A percentile compares a stretch with the other conserved stretches of the same genome.
phyloP scores from a whole-genome alignment of 2,113 vertebrate genomes.

The Rhombomys opimus region DNA sequence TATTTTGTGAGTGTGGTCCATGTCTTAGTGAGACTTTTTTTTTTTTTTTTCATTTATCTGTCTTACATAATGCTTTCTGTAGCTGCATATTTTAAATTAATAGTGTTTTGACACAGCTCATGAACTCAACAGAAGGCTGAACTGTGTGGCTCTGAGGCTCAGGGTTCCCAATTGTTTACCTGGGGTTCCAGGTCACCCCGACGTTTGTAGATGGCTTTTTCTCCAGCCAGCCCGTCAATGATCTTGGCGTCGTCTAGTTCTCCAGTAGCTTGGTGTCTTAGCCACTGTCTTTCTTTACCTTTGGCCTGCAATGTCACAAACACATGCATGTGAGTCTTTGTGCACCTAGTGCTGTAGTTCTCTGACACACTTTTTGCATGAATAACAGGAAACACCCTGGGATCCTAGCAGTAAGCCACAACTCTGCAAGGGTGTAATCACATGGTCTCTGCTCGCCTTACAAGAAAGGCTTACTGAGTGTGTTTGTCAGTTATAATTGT shows the following conservation, averaged over 20 bases:
- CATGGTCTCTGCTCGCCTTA: constrained; percentile 41
- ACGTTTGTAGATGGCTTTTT: constrained; percentile 97
- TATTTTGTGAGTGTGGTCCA: neutral
- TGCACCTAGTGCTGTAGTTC: neutral
- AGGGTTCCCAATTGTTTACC: constrained; percentile 83
- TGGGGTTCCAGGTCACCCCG: constrained; percentile 95
- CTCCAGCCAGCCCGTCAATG: constrained; percentile 96
- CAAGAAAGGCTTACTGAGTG: constrained; percentile 49
- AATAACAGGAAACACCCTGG: neutral
- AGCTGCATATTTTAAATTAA: neutral
- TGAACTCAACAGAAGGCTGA: neutral
- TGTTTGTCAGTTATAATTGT: constrained; percentile 53
- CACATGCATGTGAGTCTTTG: neutral
- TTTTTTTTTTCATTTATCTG: neutral
- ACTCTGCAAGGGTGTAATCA: constrained; percentile 34
- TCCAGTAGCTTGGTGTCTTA: constrained; percentile 95
- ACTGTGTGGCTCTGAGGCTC: neutral
- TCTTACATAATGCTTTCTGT: neutral
- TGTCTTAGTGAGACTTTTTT: neutral
- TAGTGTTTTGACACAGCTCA: neutral
- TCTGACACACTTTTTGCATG: neutral
- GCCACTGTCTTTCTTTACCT: constrained; percentile 98
- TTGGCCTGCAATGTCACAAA: constrained; percentile 91
- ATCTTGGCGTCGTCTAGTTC: constrained; percentile 98
- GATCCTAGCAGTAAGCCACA: constrained; percentile 38